These are phyloP conservation scores for Narcine bancroftii DNA, from an alignment of 2,113 vertebrate species.

Conservation along the genomic window DNA sequence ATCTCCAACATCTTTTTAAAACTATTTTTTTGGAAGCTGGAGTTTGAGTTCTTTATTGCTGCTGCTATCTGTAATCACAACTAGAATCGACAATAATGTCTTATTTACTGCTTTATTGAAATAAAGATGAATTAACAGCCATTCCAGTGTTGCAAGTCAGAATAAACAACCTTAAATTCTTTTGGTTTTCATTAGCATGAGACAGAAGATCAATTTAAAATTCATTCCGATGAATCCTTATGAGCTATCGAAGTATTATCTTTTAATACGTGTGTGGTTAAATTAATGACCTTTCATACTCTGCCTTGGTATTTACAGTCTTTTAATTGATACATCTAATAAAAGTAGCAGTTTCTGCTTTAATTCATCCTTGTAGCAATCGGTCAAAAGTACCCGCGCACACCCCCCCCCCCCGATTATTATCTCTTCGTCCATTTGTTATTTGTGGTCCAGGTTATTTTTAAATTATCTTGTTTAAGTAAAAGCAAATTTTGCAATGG, in stretches of 20 bases:
- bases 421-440: not conserved
- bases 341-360: no score
- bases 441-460: not conserved
- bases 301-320: no score
- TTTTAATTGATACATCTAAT: no score
- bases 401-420: not conserved
- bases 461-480: not conserved
- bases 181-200: not conserved
- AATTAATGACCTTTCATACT: no score
- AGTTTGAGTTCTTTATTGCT: no score
- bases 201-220: not conserved
- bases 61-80: no score
- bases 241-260: not conserved
- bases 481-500: not conserved
- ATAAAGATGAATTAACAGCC: not conserved
- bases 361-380: no score
- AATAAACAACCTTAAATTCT: not conserved
- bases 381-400: no score
- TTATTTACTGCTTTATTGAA: not conserved
- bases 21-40: not conserved
- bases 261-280: not conserved
- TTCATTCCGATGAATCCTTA: no score
- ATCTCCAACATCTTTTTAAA: not conserved
- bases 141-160: not conserved
- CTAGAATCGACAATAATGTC: not conserved